Evolutionary conservation across 2,888 invertebrate species (phyloP), one percentile per base, ranked within the genome.

Genomic region (Synanthedon formicaeformis): DNA sequence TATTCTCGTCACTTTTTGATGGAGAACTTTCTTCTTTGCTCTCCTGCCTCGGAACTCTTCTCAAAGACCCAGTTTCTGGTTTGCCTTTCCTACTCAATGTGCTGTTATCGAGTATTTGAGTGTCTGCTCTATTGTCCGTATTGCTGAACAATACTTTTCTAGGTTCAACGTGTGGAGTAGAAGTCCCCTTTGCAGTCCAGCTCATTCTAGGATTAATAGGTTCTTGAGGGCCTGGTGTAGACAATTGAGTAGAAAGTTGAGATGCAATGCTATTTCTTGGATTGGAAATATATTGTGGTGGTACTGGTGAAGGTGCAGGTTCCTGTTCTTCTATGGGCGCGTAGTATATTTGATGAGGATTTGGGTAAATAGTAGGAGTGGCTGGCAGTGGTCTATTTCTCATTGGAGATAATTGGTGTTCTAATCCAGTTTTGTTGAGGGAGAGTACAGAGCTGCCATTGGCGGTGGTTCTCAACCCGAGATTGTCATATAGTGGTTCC

Each of bases 401-500:
- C 91, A 92, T 91, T 12, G 89, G 90, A 52, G 81, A 89, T 58
- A 85, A 87, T 51, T 76, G 87, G 12, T 71, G 76, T 63, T 89
- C 88, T 56, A 89, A 73, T 8, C 91, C 91, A 23, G 91, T 87
- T 80, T 94, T 94, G 73, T 94, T 94, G 54, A 96, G 74, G 53
- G 94, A 94, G 40, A 94, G 78, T 11, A 91, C 91, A 3, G 94
- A 94, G 70, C 93, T 94, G n/a, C 96, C 96, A 58, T 94, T 93
- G 14, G 94, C 95, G 14, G 96, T 95, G 14, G 95, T 95, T 52
- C 96, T 89, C 14, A 93, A 80, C 0, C 96, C 96, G 50, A 96
- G 81, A 72, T 96, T 96, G 70, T 96, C 96, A 71, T 96, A 96
- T 23, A 96, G 90, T 0, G 96, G 96, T 67, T 95, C 94, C 54